Evolutionary conservation across 1,140 invertebrate genomes (phyloP).

Genomic region (Drosophila sucinea): DNA sequence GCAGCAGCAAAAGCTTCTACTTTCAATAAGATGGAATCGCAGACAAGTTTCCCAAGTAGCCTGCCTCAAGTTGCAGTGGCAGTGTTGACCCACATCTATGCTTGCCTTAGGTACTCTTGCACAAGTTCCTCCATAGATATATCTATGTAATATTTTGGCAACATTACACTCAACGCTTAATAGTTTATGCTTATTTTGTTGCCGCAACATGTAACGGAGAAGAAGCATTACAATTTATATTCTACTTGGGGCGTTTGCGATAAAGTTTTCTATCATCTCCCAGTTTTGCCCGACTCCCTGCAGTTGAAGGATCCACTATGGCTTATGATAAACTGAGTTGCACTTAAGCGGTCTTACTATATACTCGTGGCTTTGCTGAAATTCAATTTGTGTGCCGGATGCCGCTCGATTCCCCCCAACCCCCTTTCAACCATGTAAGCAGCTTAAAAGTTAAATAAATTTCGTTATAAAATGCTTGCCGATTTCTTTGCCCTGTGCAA

Average conservation of each 20-base stretch:
- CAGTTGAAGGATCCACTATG: conserved; percentile 40
- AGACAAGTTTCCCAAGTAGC: conserved; percentile 50
- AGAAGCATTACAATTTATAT: conserved; percentile 61
- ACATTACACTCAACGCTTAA: conserved; percentile 70
- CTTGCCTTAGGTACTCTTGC: conserved; percentile 29
- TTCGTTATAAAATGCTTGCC: conserved; percentile 51
- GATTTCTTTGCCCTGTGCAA: conserved; percentile 37
- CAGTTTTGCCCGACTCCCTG: conserved; percentile 14
- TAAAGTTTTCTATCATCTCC: conserved; percentile 65
- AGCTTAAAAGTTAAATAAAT: conserved; percentile 76
- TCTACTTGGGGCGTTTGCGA: conserved; percentile 54
- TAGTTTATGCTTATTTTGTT: conserved; percentile 78
- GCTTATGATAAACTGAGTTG: conserved; percentile 69
- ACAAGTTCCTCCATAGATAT: conserved; percentile 40
- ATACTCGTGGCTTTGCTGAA: conserved; percentile 55
- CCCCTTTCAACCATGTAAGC: conserved; percentile 37
- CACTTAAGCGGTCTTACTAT: conserved; percentile 56
- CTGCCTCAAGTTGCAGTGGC: conserved; percentile 55
- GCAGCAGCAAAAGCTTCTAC: conserved; percentile 26
- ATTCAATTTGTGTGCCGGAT: conserved; percentile 61
- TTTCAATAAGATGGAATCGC: conserved; percentile 56
- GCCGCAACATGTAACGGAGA: conserved; percentile 33
- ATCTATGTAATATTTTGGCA: conserved; percentile 58
- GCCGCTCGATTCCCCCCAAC: neutral
- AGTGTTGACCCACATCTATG: conserved; percentile 41